These are phyloP conservation scores for Myodes glareolus DNA, from an alignment of 2,113 vertebrate genomes.

Conservation along the genomic window DNA sequence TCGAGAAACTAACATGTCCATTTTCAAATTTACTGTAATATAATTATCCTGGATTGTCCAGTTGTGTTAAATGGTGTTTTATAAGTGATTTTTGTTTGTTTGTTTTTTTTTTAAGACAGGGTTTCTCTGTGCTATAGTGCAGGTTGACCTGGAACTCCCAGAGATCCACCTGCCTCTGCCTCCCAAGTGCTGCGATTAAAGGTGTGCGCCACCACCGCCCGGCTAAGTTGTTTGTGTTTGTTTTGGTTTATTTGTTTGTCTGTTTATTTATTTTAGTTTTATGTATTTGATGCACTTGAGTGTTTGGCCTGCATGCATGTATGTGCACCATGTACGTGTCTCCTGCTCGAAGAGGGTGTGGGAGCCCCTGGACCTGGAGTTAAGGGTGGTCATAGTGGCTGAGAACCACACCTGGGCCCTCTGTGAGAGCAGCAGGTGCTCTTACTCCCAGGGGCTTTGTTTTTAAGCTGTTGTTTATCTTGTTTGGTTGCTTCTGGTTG, in stretches of 20 bases:
- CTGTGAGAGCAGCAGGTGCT: neutral
- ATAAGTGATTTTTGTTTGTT: neutral
- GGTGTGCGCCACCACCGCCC: too few species aligned
- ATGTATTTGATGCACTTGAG: neutral
- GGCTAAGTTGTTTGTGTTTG: too few species aligned
- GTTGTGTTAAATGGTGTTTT: neutral
- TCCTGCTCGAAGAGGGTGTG: neutral
- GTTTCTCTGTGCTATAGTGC: too few species aligned
- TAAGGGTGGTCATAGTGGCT: neutral
- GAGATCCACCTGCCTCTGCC: too few species aligned
- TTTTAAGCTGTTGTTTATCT: neutral
- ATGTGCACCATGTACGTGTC: too few species aligned
- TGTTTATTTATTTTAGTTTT: neutral
- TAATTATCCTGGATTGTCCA: neutral
- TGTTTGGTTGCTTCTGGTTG: slow-evolving; percentile 23
- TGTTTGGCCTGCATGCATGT: neutral
- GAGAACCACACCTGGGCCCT: neutral
- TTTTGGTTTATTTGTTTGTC: too few species aligned
- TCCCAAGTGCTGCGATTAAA: too few species aligned
- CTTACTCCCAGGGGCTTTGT: neutral
- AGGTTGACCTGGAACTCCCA: too few species aligned
- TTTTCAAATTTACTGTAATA: slow-evolving; percentile 17
- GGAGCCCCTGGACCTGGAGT: neutral
- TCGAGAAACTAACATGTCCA: neutral
- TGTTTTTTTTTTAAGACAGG: neutral